phyloP scores from a whole-genome alignment of 2,113 vertebrate species.

The Thryonomys swinderianus region DNA sequence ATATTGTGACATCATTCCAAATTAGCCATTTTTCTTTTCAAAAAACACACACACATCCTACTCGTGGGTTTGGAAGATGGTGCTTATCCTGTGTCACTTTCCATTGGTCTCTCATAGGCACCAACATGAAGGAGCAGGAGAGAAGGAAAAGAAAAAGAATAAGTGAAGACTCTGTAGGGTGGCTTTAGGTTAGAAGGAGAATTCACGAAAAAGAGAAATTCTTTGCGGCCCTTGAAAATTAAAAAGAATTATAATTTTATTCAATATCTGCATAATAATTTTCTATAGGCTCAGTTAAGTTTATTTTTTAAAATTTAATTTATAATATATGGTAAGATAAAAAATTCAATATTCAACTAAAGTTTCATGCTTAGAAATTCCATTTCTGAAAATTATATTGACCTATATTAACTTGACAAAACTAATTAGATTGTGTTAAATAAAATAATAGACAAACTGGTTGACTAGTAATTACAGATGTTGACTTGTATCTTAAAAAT shows the following conservation, averaged over 20 bases:
- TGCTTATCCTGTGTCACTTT: not conserved
- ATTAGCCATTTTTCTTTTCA: not conserved
- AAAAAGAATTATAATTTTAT: not conserved
- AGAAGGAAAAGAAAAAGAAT: not conserved
- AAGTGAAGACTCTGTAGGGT: not conserved
- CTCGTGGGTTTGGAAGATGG: not conserved
- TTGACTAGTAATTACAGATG: not conserved
- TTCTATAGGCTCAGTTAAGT: not conserved
- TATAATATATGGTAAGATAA: not conserved
- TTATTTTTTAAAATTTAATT: not conserved
- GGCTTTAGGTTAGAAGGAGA: not conserved
- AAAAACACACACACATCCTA: not conserved
- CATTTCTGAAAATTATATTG: not conserved
- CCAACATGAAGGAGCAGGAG: not conserved
- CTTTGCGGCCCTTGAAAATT: not conserved
- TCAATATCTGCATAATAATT: not conserved
- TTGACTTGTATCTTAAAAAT: slow-evolving; percentile 19
- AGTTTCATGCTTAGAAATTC: not conserved
- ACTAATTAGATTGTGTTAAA: not conserved
- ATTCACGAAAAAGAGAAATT: not conserved
- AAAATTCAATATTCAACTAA: slow-evolving; percentile 19
- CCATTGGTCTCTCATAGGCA: not conserved
- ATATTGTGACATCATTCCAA: not conserved
- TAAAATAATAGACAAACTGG: slow-evolving; percentile 14
- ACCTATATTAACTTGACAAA: slow-evolving; percentile 9